phyloP scores from a whole-genome alignment of 2,113 vertebrate species.

The Lipotes vexillifer region DNA sequence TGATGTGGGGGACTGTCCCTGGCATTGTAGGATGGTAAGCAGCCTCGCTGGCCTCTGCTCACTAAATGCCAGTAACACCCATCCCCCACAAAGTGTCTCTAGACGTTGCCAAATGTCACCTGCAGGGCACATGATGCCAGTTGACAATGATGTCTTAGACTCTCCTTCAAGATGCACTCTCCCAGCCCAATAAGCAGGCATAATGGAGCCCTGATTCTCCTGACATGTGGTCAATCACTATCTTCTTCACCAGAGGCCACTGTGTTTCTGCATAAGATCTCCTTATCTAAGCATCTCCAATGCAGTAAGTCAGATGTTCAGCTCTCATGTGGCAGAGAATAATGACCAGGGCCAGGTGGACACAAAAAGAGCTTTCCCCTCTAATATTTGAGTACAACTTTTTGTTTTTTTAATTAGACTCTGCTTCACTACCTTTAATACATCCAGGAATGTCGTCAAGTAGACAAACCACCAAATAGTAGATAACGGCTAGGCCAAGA shows the following conservation, averaged over 20 bases:
- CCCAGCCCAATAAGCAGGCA: neutral
- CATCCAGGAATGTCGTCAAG: neutral
- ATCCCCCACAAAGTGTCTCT: neutral
- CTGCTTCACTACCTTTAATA: neutral
- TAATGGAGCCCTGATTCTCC: neutral
- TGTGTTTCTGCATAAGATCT: neutral
- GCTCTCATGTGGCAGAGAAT: neutral
- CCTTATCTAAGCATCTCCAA: neutral
- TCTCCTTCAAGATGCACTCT: neutral
- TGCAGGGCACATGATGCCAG: neutral
- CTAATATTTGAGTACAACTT: neutral
- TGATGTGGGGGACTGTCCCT: neutral
- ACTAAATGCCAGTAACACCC: neutral
- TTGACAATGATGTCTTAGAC: neutral
- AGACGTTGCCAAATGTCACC: neutral
- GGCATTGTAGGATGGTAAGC: neutral
- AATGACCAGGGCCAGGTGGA: neutral
- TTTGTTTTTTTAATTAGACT: conserved; percentile 35
- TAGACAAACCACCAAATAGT: neutral
- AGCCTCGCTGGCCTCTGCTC: neutral
- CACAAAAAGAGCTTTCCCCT: neutral
- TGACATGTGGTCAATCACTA: neutral
- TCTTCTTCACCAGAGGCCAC: neutral
- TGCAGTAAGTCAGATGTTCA: neutral
- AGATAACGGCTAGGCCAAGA: neutral